phyloP scores from a whole-genome alignment of 1,140 invertebrate species.

The Leptopilina boulardi region DNA sequence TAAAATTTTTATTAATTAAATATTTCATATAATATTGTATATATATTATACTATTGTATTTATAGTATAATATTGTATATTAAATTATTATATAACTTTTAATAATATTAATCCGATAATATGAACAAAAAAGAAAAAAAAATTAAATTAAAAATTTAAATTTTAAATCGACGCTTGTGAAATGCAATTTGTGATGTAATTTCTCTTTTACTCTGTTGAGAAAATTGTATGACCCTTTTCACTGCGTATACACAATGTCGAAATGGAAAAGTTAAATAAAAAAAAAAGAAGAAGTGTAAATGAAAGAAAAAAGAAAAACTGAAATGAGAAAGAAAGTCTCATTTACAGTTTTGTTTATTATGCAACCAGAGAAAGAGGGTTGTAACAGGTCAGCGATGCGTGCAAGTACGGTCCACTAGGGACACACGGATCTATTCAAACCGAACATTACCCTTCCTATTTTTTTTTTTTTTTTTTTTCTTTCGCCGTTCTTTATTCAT shows the following conservation, averaged over 20 bases:
- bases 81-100: no score
- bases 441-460: conserved; percentile 36
- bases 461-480: no score
- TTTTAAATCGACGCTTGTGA: neutral
- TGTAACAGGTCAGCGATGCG: conserved; percentile 58
- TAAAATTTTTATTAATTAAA: no score
- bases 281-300: conserved; percentile 35
- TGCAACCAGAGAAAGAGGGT: conserved; percentile 46
- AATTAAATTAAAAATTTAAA: neutral
- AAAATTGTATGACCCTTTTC: conserved; percentile 36
- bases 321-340: conserved; percentile 45
- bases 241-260: neutral
- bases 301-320: conserved; percentile 38
- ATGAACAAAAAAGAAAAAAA: no score
- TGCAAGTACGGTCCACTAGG: conserved; percentile 48
- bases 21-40: no score
- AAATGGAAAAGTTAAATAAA: conserved; percentile 44
- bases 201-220: neutral
- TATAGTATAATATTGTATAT: no score
- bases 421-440: conserved; percentile 49
- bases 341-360: conserved; percentile 62
- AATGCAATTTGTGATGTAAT: neutral
- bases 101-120: no score
- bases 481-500: conserved; percentile 48
- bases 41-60: no score